Conservation (phyloP, 2,113 vertebrate genomes). For the Trachemys scripta region DNA sequence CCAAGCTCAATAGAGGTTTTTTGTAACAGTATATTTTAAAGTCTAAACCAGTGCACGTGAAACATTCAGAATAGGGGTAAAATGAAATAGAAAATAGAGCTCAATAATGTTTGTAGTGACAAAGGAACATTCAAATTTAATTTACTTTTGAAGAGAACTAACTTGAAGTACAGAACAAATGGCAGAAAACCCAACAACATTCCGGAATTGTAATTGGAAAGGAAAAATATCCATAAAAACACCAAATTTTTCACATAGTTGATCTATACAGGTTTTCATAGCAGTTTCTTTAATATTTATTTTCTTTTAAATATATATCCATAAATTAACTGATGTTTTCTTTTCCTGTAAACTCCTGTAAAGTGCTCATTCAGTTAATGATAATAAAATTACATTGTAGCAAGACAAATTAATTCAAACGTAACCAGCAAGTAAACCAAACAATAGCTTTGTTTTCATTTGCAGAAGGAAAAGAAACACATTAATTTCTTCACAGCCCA, state of each 20-base stretch:
- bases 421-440: constrained; percentile 46
- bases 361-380: constrained; percentile 66
- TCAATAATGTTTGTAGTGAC: background rate
- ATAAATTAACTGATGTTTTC: constrained; percentile 41
- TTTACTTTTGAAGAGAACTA: constrained; percentile 59
- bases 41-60: constrained; percentile 31
- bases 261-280: constrained; percentile 47
- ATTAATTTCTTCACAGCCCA: constrained; percentile 62
- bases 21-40: background rate
- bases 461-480: constrained; percentile 58
- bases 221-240: constrained; percentile 65
- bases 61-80: constrained; percentile 53
- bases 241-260: constrained; percentile 67
- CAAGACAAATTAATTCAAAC: constrained; percentile 55
- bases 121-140: constrained; percentile 70
- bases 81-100: constrained; percentile 56
- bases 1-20: background rate
- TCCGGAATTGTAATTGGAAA: constrained; percentile 57
- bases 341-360: constrained; percentile 52
- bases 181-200: constrained; percentile 29
- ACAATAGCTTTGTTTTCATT: constrained; percentile 66
- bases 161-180: constrained; percentile 53
- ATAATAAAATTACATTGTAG: constrained; percentile 56
- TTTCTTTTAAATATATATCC: constrained; percentile 65
- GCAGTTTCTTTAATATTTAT: constrained; percentile 44